Evolutionary conservation across 1,140 invertebrate genomes (phyloP), one percentile per base, ranked within the genome.

Genomic region (Eumaeus atala): DNA sequence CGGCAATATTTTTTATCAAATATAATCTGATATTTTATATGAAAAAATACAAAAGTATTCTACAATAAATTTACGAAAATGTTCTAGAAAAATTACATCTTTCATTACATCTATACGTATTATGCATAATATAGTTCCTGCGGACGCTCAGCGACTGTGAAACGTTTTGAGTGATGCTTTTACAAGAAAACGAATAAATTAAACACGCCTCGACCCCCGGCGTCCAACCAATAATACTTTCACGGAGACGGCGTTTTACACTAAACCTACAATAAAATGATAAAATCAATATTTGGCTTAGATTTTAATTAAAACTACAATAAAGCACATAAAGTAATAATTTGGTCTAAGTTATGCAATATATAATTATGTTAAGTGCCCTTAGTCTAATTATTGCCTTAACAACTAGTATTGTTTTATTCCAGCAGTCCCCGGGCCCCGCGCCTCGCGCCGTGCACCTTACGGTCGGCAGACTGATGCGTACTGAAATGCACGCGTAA

Each of bases 221-320:
- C 70, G 63, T 71, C 72, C 70, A 70, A 67, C 61, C 75, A 72
- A 80, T 86, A 86, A 85, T 86, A 86, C 83, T 86, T 83, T 69
- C 71, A 72, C 73, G 77, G 72, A 74, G 72, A 78, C 69, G 69
- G 74, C 72, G 63, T 62, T 72, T 74, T 76, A 60, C 62, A 57
- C 70, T 79, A 79, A 76, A 72, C 67, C 65, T 76, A 80, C 65
- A 62, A 70, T 77, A 78, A 78, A 69, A 65, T 77, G 62, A 76
- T 81, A 77, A 77, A 87, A 82, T 82, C 79, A 84, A 87, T 87
- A 79, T 87, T 87, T 87, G 84, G 84, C 81, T 84, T 87, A 84
- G 70, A 80, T 77, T 82, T 77, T 84, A 86, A 84, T 80, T 86
- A 83, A 60, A 80, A 66, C 80, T 86, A 86, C 69, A 58, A 84